phyloP scores from a whole-genome alignment of 2,797 vertebrate genomes.

The Anas bernieri region DNA sequence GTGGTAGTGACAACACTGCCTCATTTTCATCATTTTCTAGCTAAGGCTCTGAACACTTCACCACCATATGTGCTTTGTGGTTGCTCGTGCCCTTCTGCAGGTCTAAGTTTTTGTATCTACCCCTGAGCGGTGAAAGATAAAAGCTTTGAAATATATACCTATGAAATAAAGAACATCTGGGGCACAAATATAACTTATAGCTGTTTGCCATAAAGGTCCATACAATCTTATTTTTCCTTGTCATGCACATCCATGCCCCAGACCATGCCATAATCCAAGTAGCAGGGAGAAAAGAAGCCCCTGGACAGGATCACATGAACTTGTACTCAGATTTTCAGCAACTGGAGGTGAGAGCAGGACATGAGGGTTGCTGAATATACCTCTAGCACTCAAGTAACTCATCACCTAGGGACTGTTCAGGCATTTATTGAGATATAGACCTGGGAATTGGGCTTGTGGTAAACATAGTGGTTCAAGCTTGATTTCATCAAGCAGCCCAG shows the following conservation, averaged over 20 bases:
- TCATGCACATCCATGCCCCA: neutral
- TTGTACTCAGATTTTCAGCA: neutral
- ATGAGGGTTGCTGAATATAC: neutral
- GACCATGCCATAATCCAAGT: neutral
- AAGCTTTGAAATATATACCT: slow-evolving; percentile 18
- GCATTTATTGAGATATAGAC: neutral
- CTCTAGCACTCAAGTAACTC: neutral
- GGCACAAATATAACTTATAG: neutral
- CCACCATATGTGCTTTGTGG: neutral
- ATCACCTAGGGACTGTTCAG: neutral
- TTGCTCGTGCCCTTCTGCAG: neutral
- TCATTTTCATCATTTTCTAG: neutral
- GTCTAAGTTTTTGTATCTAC: neutral
- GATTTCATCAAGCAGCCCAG: neutral
- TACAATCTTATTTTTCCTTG: neutral
- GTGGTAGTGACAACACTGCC: neutral
- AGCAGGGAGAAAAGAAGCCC: neutral
- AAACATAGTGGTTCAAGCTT: neutral
- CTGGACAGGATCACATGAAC: neutral
- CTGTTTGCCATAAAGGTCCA: neutral
- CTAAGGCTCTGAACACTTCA: neutral
- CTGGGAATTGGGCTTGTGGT: neutral
- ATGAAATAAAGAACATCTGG: slow-evolving; percentile 3
- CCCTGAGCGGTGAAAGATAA: slow-evolving; percentile 16
- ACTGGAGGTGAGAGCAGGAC: neutral